Conservation (phyloP, 1,140 invertebrate genomes). For the Leptinotarsa texana region DNA sequence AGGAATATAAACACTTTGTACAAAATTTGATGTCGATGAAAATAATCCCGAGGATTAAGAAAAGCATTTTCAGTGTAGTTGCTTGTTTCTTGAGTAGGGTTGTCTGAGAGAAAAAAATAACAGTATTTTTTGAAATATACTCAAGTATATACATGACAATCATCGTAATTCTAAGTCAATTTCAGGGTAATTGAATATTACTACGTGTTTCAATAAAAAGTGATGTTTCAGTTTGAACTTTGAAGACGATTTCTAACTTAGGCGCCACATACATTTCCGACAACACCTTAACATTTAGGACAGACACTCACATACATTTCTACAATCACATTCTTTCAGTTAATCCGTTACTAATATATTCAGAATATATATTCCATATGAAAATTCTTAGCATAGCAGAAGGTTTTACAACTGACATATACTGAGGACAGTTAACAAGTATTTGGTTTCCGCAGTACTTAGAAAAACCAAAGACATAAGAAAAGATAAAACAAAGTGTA, state of each 20-base stretch:
- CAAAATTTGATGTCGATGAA: too few species aligned
- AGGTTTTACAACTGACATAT: too few species aligned
- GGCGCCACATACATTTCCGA: slow-evolving; percentile 14
- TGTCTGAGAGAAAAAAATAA: too few species aligned
- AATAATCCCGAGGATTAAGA: too few species aligned
- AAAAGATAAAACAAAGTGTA: too few species aligned
- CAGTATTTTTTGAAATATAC: too few species aligned
- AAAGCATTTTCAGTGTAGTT: too few species aligned
- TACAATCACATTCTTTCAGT: slow-evolving; percentile 19
- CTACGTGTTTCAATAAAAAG: slow-evolving; percentile 23
- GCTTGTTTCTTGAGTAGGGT: too few species aligned
- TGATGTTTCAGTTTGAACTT: slow-evolving; percentile 14
- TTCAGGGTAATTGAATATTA: not conserved
- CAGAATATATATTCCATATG: slow-evolving; percentile 11
- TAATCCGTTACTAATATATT: slow-evolving; percentile 19
- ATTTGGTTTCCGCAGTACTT: too few species aligned
- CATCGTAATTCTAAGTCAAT: not conserved
- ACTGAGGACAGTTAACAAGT: too few species aligned
- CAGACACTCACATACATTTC: slow-evolving; percentile 22
- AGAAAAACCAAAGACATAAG: too few species aligned
- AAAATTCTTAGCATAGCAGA: not conserved
- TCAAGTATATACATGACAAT: not conserved
- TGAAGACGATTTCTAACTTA: slow-evolving; percentile 21
- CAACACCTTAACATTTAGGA: slow-evolving; percentile 5
- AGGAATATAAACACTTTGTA: too few species aligned